Conservation (phyloP, 2,113 vertebrate species). For the Daubentonia madagascariensis region DNA sequence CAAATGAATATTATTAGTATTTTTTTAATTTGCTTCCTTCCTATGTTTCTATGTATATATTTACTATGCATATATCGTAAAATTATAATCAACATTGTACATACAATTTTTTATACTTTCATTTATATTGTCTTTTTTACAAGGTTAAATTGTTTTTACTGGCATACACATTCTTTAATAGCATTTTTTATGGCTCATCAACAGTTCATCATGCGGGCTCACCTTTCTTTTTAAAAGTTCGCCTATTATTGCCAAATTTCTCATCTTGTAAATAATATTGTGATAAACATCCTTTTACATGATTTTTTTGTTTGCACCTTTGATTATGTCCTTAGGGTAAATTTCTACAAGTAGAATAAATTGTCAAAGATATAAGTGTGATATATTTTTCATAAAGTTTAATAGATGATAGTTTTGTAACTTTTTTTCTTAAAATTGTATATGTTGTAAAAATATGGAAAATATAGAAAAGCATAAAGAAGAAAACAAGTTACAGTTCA, state of each 20-base stretch:
- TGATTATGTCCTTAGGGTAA: neutral
- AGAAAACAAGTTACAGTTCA: neutral
- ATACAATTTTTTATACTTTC: neutral
- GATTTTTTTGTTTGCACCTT: neutral
- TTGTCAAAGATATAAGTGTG: neutral
- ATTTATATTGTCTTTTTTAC: neutral
- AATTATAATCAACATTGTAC: neutral
- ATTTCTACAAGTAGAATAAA: conserved; percentile 7
- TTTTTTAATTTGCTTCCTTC: neutral
- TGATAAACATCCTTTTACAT: neutral
- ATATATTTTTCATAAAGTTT: neutral
- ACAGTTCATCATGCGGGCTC: neutral
- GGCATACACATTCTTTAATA: neutral
- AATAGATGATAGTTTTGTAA: neutral
- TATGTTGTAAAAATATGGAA: neutral
- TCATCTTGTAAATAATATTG: neutral
- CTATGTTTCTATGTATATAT: neutral
- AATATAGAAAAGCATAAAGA: neutral
- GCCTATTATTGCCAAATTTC: neutral
- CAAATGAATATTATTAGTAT: neutral
- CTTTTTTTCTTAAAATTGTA: neutral
- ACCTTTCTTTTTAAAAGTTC: neutral
- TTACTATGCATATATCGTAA: neutral
- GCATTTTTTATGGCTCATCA: neutral
- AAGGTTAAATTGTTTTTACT: conserved; percentile 15